Conservation (phyloP, 2,888 invertebrate genomes). For the Argyresthia goedartella region DNA sequence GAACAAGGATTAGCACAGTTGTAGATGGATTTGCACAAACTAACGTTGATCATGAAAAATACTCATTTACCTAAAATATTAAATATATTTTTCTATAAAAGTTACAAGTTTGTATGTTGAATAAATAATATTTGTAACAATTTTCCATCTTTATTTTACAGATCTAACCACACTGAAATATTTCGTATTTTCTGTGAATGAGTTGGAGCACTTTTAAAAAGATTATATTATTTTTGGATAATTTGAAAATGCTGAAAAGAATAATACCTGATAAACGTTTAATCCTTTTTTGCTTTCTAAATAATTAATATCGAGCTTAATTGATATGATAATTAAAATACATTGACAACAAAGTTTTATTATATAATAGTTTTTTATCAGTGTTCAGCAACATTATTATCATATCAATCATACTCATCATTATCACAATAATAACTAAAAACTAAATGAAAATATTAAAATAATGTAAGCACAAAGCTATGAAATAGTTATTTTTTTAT, state of each 20-base stretch:
- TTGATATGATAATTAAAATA: too few species aligned
- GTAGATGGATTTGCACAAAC: conserved; percentile 1
- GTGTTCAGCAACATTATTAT: too few species aligned
- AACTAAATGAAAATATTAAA: conserved; percentile 11
- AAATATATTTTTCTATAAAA: neutral
- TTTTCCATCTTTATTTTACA: conserved; percentile 10
- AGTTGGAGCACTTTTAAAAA: neutral
- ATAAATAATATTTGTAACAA: too few species aligned
- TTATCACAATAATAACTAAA: conserved; percentile 12
- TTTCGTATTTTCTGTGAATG: conserved; percentile 12
- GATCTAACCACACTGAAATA: too few species aligned
- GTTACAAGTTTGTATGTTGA: too few species aligned
- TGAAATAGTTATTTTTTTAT: conserved; percentile 44
- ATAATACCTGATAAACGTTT: neutral
- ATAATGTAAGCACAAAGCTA: conserved; percentile 47
- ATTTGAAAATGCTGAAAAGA: neutral
- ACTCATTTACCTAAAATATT: conserved; percentile 16
- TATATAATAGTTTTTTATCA: too few species aligned
- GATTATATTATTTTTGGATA: neutral
- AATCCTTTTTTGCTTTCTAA: neutral
- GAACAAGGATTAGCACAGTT: conserved; percentile 39
- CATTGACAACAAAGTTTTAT: too few species aligned
- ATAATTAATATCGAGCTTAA: too few species aligned
- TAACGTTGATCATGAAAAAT: conserved; percentile 6
- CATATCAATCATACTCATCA: conserved; percentile 6